Conservation (phyloP, 2,113 vertebrate species). For the Ovibos moschatus region DNA sequence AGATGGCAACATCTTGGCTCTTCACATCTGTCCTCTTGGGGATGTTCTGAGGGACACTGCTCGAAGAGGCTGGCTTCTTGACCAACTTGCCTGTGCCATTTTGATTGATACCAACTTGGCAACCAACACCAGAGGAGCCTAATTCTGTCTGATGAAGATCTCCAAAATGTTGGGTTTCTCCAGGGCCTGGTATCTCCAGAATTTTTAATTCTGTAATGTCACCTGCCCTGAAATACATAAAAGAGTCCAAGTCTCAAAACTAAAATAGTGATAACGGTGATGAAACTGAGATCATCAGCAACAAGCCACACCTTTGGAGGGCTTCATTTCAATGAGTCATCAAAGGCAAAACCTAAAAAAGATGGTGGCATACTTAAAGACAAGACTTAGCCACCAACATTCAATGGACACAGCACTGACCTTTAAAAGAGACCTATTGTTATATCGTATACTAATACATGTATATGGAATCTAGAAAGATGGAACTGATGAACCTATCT, state of each 20-base stretch:
- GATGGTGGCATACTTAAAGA: neutral
- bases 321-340: neutral
- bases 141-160: constrained; percentile 76
- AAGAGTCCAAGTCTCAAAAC: constrained; percentile 36
- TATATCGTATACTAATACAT: neutral
- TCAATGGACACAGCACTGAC: neutral
- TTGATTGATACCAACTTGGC: constrained; percentile 78
- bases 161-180: constrained; percentile 73
- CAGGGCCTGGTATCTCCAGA: constrained; percentile 85
- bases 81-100: constrained; percentile 80
- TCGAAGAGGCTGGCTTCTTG: constrained; percentile 77
- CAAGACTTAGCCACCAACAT: neutral
- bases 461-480: neutral
- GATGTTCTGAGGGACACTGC: constrained; percentile 88
- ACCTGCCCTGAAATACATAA: constrained; percentile 87
- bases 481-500: neutral
- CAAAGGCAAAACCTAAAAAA: neutral
- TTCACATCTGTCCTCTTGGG: constrained; percentile 86
- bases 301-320: neutral
- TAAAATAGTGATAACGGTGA: neutral
- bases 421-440: neutral
- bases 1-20: constrained; percentile 78
- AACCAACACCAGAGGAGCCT: constrained; percentile 66
- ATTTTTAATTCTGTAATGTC: constrained; percentile 98
- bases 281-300: neutral